Base-by-base conservation (phyloP, 2,113 vertebrate genomes). In the Romanogobio albipinnatus region DNA sequence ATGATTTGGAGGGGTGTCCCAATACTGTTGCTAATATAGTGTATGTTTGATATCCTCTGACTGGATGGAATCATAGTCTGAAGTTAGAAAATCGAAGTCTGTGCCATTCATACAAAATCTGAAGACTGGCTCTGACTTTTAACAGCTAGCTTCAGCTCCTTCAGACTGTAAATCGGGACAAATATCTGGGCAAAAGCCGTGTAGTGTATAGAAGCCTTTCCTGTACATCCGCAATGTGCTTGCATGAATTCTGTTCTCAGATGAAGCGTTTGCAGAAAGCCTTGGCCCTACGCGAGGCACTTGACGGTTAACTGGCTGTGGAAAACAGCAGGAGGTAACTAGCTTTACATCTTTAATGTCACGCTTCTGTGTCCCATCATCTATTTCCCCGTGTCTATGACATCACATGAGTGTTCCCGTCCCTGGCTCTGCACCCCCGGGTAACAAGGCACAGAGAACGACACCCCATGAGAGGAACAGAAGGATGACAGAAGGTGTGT, bases 401-500 rank as follows among this genome's bases (percentile, higher is more conserved):
- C 39, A 76, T 51, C 70, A n/a, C 45, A 19, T 53, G 64, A 58
- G 39, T 15, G 29, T 19, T 58, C 45, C 26, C 39, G 22, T 61
- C 75, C n/a, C 14, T 13, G 39, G 75, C 53, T 83, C 53, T 47
- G 61, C 36, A 76, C 61, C 33, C 36, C 24, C 33, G 76, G 33
- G 75, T 66, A 62, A 19, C 49, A 49, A 17, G 68, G 15, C 17
- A 59, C 9, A 15, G 24, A 81, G 13, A 68, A 26, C 33, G 45
- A 11, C 15, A 75, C 56, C 39, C 70, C 39, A 64, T 33, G 59
- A 76, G 24, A 73, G 70, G 4, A 83, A 51, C 33, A 75, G 36
- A 80, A 59, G 49, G 76, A 88, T 59, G 81, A 66, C 84, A 86
- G 81, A 73, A 84, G 82, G 61, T 84, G 70, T 45, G 76, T 29